These are phyloP conservation scores for Epizoanthus fatuus DNA, from an alignment of 92 coral and sea anemone genomes.

Conservation along the genomic window DNA sequence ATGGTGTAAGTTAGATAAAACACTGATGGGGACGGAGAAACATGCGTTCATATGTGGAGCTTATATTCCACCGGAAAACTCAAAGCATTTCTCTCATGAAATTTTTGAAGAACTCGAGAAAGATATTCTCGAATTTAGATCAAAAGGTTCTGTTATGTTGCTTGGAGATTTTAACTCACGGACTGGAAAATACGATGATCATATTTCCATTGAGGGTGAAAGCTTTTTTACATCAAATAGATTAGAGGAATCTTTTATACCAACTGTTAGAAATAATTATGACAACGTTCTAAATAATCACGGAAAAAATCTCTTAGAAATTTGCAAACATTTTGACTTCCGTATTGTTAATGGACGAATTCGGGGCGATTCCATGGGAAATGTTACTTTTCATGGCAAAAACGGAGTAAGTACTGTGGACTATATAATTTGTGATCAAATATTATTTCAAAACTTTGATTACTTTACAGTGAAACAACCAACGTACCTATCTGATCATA, in stretches of 20 bases:
- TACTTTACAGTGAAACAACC: no score
- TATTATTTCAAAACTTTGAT: no score
- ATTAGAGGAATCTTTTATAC: slow-evolving; percentile 2
- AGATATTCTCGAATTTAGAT: slow-evolving; percentile 4
- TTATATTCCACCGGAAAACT: background rate
- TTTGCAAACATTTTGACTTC: no score
- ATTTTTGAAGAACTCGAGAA: slow-evolving; percentile 12
- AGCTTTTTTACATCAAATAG: slow-evolving; percentile 9
- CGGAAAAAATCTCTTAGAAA: no score
- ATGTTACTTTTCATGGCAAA: no score
- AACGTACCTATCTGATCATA: no score
- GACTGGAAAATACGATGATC: slow-evolving; percentile 25
- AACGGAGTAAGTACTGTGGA: no score
- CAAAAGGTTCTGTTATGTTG: slow-evolving; percentile 1
- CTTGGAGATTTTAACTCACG: slow-evolving; percentile 23
- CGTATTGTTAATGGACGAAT: no score
- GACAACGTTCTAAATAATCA: no score
- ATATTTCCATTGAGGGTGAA: slow-evolving; percentile 5
- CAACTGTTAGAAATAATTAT: background rate
- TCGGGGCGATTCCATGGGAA: no score
- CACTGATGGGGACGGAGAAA: background rate
- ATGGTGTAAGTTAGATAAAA: slow-evolving; percentile 13
- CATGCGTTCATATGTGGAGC: background rate
- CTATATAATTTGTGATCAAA: no score
- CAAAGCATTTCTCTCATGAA: background rate